Base-by-base conservation (phyloP, 2,113 vertebrate genomes). In the Amblyopsis rosae region DNA sequence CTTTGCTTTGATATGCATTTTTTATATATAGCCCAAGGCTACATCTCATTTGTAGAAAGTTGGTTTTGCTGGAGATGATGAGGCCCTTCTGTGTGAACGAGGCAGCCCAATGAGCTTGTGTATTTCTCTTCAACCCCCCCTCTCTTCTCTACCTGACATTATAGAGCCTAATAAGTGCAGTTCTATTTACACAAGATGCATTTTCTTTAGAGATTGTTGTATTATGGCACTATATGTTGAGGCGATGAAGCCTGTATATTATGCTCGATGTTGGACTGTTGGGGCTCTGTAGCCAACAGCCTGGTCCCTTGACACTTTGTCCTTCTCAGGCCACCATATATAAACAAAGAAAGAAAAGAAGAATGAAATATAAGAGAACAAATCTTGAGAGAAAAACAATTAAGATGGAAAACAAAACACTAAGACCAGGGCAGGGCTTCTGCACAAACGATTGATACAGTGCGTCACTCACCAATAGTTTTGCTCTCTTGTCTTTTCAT, bases 1-100 rank as follows among this genome's bases (percentile, higher is more conserved):
- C 92, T 94, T 95, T 95, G 94, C 95, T 96, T 97, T 97, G 95
- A 96, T 96, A 96, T 98, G 95, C 94, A 97, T 97, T 97, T 97
- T 98, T 96, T 96, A 97, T 97, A 94, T 87, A 86, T 90, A 89
- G 95, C 95, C 94, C 83, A 59, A 76, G 95, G 96, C 95, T 94
- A 94, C 91, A 94, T 94, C 95, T 97, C 95, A 95, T 96, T 96
- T 96, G 94, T 93, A 91, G 93, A 94, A 92, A 92, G 88, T 94
- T 94, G 86, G 87, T 92, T 93, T 92, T 93, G 92, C 91, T 91
- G 90, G 92, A 94, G 93, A 94, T 94, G 95, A 94, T 93, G 93
- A 95, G 92, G 89, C 92, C 93, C 93, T 95, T 95, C 92, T 93
- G 93, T 93, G 91, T 90, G 91, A 86, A 92, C 83, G 80, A 95